phyloP scores from a whole-genome alignment of 2,888 invertebrate species.

The Schizaphis graminum region DNA sequence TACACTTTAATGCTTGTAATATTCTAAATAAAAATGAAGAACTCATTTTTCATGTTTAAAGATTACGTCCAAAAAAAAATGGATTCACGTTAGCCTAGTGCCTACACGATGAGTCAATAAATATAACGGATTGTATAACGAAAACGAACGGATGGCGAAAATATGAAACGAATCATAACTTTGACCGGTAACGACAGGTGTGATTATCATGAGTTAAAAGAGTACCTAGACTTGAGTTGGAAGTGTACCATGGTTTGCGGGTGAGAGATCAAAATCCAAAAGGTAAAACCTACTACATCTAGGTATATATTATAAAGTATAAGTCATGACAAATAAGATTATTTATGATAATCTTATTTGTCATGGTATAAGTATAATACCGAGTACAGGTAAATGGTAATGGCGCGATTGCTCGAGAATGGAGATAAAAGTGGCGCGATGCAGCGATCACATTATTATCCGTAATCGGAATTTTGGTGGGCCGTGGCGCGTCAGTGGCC shows the following conservation, averaged over 20 bases:
- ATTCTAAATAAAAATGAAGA: background rate
- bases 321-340: too few relatives aligned
- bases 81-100: too few relatives aligned
- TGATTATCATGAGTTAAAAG: background rate
- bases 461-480: background rate
- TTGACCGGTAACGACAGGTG: background rate
- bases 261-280: constrained; percentile 14
- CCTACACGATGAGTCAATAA: background rate
- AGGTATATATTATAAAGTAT: too few relatives aligned
- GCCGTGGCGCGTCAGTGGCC: background rate
- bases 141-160: background rate
- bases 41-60: background rate
- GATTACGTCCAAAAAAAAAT: background rate
- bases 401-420: background rate
- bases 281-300: background rate
- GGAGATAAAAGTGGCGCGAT: constrained; percentile 38
- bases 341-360: too few relatives aligned
- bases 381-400: background rate
- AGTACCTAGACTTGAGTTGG: background rate
- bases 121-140: background rate
- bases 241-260: background rate
- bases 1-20: background rate
- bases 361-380: too few relatives aligned
- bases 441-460: background rate
- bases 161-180: background rate